A percentile compares a stretch with the other conserved stretches of the same genome.
Evolutionary conservation across 2,888 invertebrate species (phyloP).

Genomic region (Dascillus cervinus): DNA sequence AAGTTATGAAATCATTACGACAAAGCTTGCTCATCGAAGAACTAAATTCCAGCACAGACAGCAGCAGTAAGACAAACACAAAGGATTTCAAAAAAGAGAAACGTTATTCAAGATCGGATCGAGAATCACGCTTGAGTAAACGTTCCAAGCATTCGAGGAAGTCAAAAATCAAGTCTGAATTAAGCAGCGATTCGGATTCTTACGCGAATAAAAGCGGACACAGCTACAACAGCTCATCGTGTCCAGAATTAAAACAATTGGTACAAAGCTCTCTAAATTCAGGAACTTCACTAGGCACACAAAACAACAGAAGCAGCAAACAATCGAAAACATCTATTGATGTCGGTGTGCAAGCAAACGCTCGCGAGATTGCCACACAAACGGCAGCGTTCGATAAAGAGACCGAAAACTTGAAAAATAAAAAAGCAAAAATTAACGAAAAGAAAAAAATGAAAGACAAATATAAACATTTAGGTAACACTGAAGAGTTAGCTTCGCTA

Average conservation of each 20-base stretch:
- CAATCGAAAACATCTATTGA: conserved; percentile 50
- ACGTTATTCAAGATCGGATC: conserved; percentile 13
- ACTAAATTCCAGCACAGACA: conserved; percentile 17
- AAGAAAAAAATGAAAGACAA: no score
- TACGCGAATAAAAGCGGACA: no score
- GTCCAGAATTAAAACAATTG: conserved; percentile 43
- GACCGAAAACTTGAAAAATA: no score
- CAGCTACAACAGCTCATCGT: conserved; percentile 37
- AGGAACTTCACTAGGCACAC: conserved; percentile 21
- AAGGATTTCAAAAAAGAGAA: conserved; percentile 26
- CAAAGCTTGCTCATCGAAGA: conserved; percentile 33
- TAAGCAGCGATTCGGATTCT: conserved; percentile 18
- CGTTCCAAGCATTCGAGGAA: conserved; percentile 1
- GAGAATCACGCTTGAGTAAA: no score
- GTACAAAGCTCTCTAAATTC: conserved; percentile 43
- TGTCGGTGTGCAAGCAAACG: conserved; percentile 52
- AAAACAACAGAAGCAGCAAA: conserved; percentile 36
- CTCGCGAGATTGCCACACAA: conserved; percentile 45
- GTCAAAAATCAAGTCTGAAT: conserved; percentile 15
- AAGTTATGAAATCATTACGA: conserved; percentile 36
- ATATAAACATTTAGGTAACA: no score
- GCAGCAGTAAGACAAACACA: conserved; percentile 10
- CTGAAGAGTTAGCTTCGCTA: no score
- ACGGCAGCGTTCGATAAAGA: conserved; percentile 33
- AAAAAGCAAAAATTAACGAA: no score